A percentile compares a stretch with the other conserved stretches of the same genome.
Conservation (phyloP, 1,140 invertebrate species). For the Zelostemma sp. region DNA sequence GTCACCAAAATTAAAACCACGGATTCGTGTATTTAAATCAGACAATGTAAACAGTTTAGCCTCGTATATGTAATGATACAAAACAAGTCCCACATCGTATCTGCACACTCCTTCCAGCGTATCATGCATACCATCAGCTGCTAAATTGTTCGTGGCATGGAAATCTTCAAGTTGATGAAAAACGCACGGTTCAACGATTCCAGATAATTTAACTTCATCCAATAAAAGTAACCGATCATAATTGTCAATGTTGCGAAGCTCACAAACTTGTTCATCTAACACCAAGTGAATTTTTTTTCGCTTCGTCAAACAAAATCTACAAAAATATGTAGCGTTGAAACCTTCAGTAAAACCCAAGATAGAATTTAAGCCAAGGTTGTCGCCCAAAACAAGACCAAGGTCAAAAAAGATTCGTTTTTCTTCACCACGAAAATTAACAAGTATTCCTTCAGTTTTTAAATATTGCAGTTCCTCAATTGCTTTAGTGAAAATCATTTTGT, state of each 20-base stretch:
- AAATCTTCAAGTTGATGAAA: conserved; percentile 26
- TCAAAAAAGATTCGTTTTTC: conserved; percentile 35
- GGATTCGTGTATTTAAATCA: conserved; percentile 37
- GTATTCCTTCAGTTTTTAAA: conserved; percentile 41
- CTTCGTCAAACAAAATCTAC: conserved; percentile 44
- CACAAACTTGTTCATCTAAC: conserved; percentile 32
- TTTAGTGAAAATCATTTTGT: conserved; percentile 32
- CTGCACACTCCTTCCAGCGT: conserved; percentile 42
- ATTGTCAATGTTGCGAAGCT: conserved; percentile 30
- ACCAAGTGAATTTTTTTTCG: neutral
- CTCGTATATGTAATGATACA: conserved; percentile 32
- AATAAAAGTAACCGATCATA: conserved; percentile 4
- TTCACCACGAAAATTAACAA: conserved; percentile 10
- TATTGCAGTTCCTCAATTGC: conserved; percentile 42
- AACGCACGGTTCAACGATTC: conserved; percentile 20
- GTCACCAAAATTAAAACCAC: conserved; percentile 25
- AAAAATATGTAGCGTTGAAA: conserved; percentile 46
- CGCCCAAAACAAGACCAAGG: conserved; percentile 43
- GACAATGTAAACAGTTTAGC: conserved; percentile 42
- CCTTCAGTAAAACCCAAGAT: conserved; percentile 48
- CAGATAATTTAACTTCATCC: conserved; percentile 6
- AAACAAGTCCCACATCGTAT: conserved; percentile 42
- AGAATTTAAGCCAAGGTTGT: conserved; percentile 54
- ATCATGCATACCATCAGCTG: conserved; percentile 52
- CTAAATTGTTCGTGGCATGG: conserved; percentile 44